These are phyloP conservation scores for Torymus tubicola DNA, from an alignment of 2,888 invertebrate species.

Conservation along the genomic window DNA sequence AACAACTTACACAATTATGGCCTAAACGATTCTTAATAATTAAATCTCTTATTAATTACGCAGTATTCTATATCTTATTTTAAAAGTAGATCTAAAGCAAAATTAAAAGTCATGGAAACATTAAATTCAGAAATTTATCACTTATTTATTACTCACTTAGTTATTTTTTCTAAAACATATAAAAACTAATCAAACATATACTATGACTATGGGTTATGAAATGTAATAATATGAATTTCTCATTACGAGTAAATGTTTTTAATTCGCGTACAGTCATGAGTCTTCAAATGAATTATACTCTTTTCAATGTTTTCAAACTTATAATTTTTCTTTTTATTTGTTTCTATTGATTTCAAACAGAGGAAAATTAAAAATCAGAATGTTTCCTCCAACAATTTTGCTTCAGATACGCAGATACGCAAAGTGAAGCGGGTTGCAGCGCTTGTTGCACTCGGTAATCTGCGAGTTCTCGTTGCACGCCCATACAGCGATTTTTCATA, in stretches of 20 bases:
- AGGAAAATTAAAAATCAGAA: too few species aligned
- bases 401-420: constrained; percentile 38
- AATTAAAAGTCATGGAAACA: constrained; percentile 9
- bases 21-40: constrained; percentile 40
- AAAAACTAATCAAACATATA: neutral
- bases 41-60: constrained; percentile 2
- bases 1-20: constrained; percentile 37
- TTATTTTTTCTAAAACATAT: too few species aligned
- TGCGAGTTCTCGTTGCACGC: neutral
- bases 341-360: too few species aligned
- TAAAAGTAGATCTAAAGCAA: constrained; percentile 37
- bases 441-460: constrained; percentile 29
- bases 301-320: too few species aligned
- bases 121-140: constrained; percentile 8
- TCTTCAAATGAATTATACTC: too few species aligned
- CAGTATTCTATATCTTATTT: constrained; percentile 23
- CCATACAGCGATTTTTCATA: neutral
- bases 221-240: too few species aligned
- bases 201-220: neutral
- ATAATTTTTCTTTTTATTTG: too few species aligned
- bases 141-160: neutral
- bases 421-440: constrained; percentile 37
- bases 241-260: too few species aligned
- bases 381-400: constrained; percentile 24
- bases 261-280: too few species aligned